These are phyloP conservation scores for Pasiphila rectangulata DNA, from an alignment of 2,888 invertebrate species.

Conservation along the genomic window DNA sequence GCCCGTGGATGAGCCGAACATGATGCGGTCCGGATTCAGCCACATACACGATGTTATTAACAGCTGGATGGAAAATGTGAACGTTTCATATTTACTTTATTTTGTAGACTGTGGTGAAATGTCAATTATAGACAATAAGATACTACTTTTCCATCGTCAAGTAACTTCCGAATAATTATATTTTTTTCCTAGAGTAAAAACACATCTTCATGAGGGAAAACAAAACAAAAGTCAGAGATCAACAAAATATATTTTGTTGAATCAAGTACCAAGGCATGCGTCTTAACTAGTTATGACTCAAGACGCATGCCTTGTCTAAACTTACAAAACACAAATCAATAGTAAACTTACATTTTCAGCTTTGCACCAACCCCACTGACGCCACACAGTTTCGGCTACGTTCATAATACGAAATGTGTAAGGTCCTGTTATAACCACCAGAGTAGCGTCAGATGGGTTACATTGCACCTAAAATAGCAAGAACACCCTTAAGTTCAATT, in stretches of 20 bases:
- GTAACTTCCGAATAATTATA: no score
- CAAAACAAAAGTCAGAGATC: no score
- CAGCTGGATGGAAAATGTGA: constrained; percentile 60
- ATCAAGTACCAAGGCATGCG: no score
- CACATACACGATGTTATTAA: constrained; percentile 89
- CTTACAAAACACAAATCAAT: neutral
- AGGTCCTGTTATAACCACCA: constrained; percentile 84
- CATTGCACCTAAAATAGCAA: constrained; percentile 87
- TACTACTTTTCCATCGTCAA: no score
- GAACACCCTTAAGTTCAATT: no score
- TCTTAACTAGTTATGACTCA: no score
- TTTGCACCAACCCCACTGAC: constrained; percentile 92
- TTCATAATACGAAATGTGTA: constrained; percentile 88
- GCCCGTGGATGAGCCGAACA: constrained; percentile 90
- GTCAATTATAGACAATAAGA: no score
- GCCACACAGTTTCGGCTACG: constrained; percentile 88
- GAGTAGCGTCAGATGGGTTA: constrained; percentile 88
- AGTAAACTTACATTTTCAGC: constrained; percentile 81
- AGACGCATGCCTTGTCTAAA: constrained; percentile 2
- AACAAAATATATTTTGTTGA: no score
- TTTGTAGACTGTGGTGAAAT: no score
- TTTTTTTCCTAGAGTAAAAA: no score
- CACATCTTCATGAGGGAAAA: no score
- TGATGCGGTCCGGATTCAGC: constrained; percentile 90
- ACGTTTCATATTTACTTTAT: no score